Evolutionary conservation across 2,888 invertebrate genomes (phyloP).

Genomic region (Clanis bilineata): DNA sequence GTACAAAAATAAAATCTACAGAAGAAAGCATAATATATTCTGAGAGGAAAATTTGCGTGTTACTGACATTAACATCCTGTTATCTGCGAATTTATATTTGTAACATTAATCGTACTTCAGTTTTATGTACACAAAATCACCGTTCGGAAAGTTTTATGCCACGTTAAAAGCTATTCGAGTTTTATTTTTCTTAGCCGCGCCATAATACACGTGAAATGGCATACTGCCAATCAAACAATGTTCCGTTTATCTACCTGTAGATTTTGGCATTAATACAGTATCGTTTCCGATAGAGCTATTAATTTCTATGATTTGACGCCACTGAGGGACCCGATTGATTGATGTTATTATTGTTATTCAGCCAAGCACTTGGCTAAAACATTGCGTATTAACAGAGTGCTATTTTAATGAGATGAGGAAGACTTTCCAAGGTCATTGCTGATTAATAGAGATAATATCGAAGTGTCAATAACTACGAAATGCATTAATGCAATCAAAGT

Average conservation of each 20-base stretch:
- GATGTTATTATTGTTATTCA: slow-evolving; percentile 25
- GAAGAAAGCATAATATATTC: slow-evolving; percentile 17
- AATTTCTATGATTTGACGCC: slow-evolving; percentile 39
- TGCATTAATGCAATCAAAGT: too few species aligned
- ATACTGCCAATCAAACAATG: slow-evolving; percentile 34
- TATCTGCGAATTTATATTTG: slow-evolving; percentile 29
- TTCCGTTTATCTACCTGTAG: slow-evolving; percentile 57
- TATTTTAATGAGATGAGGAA: slow-evolving; percentile 1
- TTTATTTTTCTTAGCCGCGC: slow-evolving; percentile 25
- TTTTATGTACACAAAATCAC: slow-evolving; percentile 28
- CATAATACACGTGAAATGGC: slow-evolving; percentile 40
- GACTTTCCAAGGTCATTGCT: slow-evolving; percentile 1
- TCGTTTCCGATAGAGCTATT: slow-evolving; percentile 45
- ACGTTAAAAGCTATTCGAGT: slow-evolving; percentile 20
- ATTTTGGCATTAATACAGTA: slow-evolving; percentile 60
- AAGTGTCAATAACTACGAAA: not conserved
- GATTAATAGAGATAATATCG: not conserved
- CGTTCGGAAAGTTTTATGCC: slow-evolving; percentile 32
- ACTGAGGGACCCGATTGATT: slow-evolving; percentile 30
- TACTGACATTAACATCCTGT: slow-evolving; percentile 36
- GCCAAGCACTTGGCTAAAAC: slow-evolving; percentile 13
- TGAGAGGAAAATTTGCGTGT: slow-evolving; percentile 23
- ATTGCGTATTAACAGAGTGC: not conserved
- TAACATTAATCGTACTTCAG: slow-evolving; percentile 30
- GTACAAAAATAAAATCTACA: not conserved